Percentiles rank a stretch among this genome's conserved stretches.
phyloP scores from a whole-genome alignment of 1,140 invertebrate genomes.

The Cyclargus thomasi region DNA sequence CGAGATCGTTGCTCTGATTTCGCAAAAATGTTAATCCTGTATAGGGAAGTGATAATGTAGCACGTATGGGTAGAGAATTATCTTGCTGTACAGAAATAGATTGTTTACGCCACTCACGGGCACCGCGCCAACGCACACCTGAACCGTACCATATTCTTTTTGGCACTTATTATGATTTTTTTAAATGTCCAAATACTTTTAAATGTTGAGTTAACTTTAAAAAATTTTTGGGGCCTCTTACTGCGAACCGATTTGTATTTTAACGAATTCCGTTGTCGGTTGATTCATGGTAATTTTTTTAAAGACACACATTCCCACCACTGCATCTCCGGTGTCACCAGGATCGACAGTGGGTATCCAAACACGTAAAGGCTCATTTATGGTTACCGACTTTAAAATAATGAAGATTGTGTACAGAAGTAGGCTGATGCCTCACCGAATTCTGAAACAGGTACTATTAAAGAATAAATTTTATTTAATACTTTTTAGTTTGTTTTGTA shows the following conservation, averaged over 20 bases:
- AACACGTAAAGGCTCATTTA: too few relatives aligned
- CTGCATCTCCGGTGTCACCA: too few relatives aligned
- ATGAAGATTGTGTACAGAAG: too few relatives aligned
- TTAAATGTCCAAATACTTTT: slow-evolving; percentile 26
- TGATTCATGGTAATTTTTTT: not conserved
- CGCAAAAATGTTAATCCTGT: not conserved
- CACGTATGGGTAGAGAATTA: slow-evolving; percentile 37
- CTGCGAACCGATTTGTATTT: not conserved
- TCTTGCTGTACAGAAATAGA: slow-evolving; percentile 65
- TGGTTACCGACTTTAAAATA: too few relatives aligned
- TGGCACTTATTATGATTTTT: slow-evolving; percentile 56
- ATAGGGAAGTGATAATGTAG: slow-evolving; percentile 21
- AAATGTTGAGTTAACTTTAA: not conserved
- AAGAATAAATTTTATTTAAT: too few relatives aligned
- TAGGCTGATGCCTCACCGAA: too few relatives aligned
- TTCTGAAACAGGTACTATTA: too few relatives aligned
- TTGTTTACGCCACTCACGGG: slow-evolving; percentile 64
- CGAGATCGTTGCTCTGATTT: not conserved
- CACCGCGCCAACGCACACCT: slow-evolving; percentile 58
- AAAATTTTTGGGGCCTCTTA: not conserved
- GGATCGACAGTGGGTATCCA: too few relatives aligned
- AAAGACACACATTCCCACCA: too few relatives aligned
- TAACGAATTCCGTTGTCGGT: not conserved
- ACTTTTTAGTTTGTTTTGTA: too few relatives aligned
- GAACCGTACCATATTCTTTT: slow-evolving; percentile 49